These are phyloP conservation scores for Artemia franciscana DNA, from an alignment of 1,140 invertebrate genomes.

Conservation along the genomic window DNA sequence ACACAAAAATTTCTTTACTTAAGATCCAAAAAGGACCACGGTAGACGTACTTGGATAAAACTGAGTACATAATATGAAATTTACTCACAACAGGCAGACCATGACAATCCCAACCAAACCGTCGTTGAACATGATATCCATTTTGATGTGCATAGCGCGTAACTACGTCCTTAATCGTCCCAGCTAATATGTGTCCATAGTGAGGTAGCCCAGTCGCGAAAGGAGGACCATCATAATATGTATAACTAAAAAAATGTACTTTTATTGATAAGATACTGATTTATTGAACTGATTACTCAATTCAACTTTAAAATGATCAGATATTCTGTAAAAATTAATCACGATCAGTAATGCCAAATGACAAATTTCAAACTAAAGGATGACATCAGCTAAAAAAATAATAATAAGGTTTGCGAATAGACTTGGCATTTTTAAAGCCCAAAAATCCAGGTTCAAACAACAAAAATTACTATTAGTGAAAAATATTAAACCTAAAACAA, in stretches of 20 bases:
- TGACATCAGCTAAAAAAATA: background rate
- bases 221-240: slow-evolving; percentile 97
- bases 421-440: no score
- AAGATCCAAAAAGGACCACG: no score
- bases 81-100: slow-evolving; percentile 62
- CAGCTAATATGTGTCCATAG: slow-evolving; percentile 94
- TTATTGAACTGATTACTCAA: no score
- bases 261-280: slow-evolving; percentile 1
- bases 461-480: no score
- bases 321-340: no score
- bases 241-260: slow-evolving; percentile 26
- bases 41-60: no score
- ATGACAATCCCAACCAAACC: slow-evolving; percentile 99
- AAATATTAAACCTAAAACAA: no score
- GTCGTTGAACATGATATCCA: slow-evolving; percentile 81
- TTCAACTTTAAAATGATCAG: no score
- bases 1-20: no score
- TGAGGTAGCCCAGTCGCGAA: slow-evolving; percentile 98
- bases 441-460: no score
- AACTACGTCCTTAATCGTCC: slow-evolving; percentile 96
- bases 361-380: background rate
- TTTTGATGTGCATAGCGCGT: slow-evolving; percentile 91
- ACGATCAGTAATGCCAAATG: background rate
- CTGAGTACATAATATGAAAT: no score
- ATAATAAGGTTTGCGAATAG: no score